These are phyloP conservation scores for Triplophysa bombifrons DNA, from an alignment of 2,797 vertebrate species.

Conservation along the genomic window DNA sequence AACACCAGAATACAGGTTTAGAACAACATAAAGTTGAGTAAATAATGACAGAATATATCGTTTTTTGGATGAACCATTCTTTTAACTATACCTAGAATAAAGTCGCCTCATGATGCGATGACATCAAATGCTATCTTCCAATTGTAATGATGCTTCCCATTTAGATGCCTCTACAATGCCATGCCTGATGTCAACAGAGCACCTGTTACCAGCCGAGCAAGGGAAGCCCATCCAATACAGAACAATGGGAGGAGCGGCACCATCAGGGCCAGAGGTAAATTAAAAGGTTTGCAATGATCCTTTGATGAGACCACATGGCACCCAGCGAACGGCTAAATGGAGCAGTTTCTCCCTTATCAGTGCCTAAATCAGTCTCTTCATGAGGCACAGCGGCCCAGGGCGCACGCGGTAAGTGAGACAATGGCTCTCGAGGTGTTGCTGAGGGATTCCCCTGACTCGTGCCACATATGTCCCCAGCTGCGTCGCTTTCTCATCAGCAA, in stretches of 20 bases:
- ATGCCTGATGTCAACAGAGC: conserved; percentile 33
- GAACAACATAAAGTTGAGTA: not conserved
- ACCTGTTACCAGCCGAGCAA: conserved; percentile 51
- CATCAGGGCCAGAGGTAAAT: conserved; percentile 54
- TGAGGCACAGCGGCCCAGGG: conserved; percentile 42
- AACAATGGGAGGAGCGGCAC: conserved; percentile 51
- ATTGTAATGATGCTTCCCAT: not conserved
- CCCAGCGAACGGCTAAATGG: conserved; percentile 57
- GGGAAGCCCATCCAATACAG: conserved; percentile 34
- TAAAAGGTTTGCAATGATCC: conserved; percentile 53
- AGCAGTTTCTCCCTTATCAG: conserved; percentile 55
- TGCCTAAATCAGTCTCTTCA: conserved; percentile 49
- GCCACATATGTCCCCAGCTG: conserved; percentile 66
- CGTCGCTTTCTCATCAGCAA: conserved; percentile 55
- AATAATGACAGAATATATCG: not conserved
- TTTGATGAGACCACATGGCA: conserved; percentile 56
- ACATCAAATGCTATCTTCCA: not conserved
- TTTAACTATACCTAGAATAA: not conserved
- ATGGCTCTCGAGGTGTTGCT: conserved; percentile 49
- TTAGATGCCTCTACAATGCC: conserved; percentile 25
- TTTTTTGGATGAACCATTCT: not conserved
- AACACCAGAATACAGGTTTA: not conserved
- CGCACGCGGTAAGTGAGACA: conserved; percentile 34
- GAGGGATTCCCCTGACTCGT: conserved; percentile 56
- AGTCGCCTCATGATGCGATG: not conserved